Evolutionary conservation across 1,140 invertebrate genomes (phyloP).

Genomic region (Zaprionus lachaisei): DNA sequence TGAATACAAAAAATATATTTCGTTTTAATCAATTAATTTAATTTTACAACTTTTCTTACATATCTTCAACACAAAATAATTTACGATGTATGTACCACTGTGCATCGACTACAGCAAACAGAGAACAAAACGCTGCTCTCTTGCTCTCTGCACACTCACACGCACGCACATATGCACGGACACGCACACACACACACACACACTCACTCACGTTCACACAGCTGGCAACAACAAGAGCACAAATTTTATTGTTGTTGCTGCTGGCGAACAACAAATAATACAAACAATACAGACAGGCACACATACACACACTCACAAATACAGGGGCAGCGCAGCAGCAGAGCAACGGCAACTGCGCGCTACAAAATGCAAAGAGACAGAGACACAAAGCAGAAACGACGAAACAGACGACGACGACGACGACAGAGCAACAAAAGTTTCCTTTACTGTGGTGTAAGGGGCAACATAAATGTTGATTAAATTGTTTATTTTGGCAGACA

Average conservation of each 20-base stretch:
- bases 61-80: background rate
- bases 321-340: slow-evolving; percentile 28
- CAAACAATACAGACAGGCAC: slow-evolving; percentile 67
- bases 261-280: slow-evolving; percentile 78
- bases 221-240: slow-evolving; percentile 61
- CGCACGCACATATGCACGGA: slow-evolving; percentile 25
- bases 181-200: slow-evolving; percentile 4
- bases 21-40: background rate
- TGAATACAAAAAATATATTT: no score
- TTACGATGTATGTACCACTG: slow-evolving; percentile 1
- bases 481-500: background rate
- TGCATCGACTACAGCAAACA: slow-evolving; percentile 64
- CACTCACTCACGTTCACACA: slow-evolving; percentile 17
- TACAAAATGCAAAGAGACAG: slow-evolving; percentile 74
- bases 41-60: background rate
- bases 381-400: slow-evolving; percentile 51
- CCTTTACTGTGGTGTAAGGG: slow-evolving; percentile 32
- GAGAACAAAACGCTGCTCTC: slow-evolving; percentile 64
- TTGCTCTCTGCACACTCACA: slow-evolving; percentile 25
- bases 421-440: slow-evolving; percentile 53
- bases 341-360: slow-evolving; percentile 75
- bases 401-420: slow-evolving; percentile 29
- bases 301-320: slow-evolving; percentile 13
- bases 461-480: slow-evolving; percentile 19
- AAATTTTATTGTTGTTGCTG: slow-evolving; percentile 68